phyloP scores from a whole-genome alignment of 92 coral and sea anemone genomes.

The Zoanthus sansibaricus region DNA sequence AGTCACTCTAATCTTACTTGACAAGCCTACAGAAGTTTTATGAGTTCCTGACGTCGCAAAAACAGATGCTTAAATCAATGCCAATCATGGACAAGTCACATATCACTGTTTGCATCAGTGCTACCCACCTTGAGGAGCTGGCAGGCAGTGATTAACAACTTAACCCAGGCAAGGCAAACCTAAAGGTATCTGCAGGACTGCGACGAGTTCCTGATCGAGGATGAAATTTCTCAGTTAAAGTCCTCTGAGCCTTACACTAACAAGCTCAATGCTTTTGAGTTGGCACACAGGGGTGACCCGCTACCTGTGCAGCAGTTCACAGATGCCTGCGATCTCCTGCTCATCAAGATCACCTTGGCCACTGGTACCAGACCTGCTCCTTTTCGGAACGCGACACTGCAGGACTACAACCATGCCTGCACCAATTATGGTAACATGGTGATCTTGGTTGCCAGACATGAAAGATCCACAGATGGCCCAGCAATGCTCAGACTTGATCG shows the following conservation, averaged over 20 bases:
- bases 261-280: background rate
- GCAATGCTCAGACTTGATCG: no score
- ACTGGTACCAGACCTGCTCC: conserved; percentile 4
- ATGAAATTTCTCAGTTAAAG: background rate
- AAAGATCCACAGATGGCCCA: background rate
- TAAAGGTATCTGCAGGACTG: background rate
- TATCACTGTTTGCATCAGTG: background rate
- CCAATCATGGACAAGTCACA: background rate
- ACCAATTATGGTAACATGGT: background rate
- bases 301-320: background rate
- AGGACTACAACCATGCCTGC: background rate
- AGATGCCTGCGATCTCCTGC: background rate
- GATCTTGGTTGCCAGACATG: background rate
- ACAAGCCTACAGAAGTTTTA: conserved; percentile 32
- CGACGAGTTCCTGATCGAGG: background rate
- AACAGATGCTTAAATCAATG: conserved; percentile 6
- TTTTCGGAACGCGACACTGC: background rate
- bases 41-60: background rate
- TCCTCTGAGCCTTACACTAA: background rate
- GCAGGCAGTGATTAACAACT: background rate
- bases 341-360: background rate
- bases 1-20: background rate
- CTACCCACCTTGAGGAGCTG: background rate
- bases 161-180: background rate
- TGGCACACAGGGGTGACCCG: background rate